Evolutionary conservation across 1,140 invertebrate genomes (phyloP).

Genomic region (Antheraea mylitta): DNA sequence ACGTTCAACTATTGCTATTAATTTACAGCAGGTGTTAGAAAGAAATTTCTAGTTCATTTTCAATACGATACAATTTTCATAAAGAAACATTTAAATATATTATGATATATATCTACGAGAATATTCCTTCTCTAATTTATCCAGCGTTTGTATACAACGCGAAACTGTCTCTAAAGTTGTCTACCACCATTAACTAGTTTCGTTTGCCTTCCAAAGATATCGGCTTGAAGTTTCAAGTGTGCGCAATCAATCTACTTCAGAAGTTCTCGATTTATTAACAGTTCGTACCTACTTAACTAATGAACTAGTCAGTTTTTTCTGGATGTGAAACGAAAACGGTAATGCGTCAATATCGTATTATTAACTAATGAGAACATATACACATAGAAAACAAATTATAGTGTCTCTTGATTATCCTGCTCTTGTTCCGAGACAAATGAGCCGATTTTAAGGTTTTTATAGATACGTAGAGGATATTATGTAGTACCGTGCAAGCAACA

Average conservation of each 20-base stretch:
- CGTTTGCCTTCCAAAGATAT: background rate
- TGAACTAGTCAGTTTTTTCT: background rate
- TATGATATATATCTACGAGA: background rate
- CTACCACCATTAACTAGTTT: conserved; percentile 2
- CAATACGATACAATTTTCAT: too few relatives aligned
- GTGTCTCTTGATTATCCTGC: too few relatives aligned
- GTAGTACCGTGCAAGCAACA: too few relatives aligned
- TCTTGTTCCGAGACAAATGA: too few relatives aligned
- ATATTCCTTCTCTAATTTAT: background rate
- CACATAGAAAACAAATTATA: too few relatives aligned
- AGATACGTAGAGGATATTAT: too few relatives aligned
- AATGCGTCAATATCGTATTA: background rate
- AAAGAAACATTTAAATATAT: too few relatives aligned
- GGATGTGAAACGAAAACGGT: background rate
- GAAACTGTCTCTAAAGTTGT: background rate
- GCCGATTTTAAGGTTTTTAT: too few relatives aligned
- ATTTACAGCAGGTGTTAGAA: too few relatives aligned
- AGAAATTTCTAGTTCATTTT: too few relatives aligned
- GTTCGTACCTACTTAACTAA: background rate
- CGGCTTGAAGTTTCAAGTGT: background rate
- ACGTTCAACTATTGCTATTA: too few relatives aligned
- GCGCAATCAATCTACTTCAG: background rate
- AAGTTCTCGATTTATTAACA: background rate
- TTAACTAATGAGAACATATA: too few relatives aligned
- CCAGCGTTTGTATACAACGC: background rate